Evolutionary conservation across 2,888 invertebrate species (phyloP).

Genomic region (Ectropis crepuscularia): DNA sequence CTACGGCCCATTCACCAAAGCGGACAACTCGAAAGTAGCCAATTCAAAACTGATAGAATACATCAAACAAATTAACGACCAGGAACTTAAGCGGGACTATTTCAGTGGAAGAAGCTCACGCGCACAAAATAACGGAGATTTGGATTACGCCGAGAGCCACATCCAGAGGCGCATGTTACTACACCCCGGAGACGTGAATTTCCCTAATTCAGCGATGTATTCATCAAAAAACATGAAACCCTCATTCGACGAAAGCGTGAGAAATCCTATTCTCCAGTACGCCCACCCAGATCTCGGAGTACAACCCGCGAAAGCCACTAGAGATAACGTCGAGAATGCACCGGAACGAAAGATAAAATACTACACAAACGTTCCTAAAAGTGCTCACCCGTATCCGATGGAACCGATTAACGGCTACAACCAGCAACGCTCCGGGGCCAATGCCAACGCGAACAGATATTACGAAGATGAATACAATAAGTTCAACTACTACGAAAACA

Average conservation of each 20-base stretch:
- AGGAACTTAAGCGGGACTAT: constrained; percentile 86
- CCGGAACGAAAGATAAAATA: constrained; percentile 77
- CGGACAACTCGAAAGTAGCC: constrained; percentile 85
- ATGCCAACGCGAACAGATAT: constrained; percentile 72
- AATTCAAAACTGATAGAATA: constrained; percentile 87
- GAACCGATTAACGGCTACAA: constrained; percentile 76
- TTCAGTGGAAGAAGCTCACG: constrained; percentile 82
- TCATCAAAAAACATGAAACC: constrained; percentile 86
- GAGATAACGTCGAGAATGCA: constrained; percentile 62
- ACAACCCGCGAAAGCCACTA: constrained; percentile 88
- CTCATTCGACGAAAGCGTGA: constrained; percentile 88
- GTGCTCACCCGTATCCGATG: constrained; percentile 85
- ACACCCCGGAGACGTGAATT: constrained; percentile 86
- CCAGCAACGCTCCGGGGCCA: constrained; percentile 75
- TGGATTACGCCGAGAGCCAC: constrained; percentile 81
- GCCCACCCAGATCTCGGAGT: constrained; percentile 92
- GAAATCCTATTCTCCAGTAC: constrained; percentile 91
- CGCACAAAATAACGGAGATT: constrained; percentile 75
- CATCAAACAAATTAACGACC: constrained; percentile 87
- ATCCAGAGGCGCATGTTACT: constrained; percentile 90
- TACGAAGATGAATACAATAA: constrained; percentile 82
- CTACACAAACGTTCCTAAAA: constrained; percentile 81
- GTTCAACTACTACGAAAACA: constrained; percentile 83
- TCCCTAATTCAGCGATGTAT: constrained; percentile 88
- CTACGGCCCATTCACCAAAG: constrained; percentile 87